Evolutionary conservation across 2,797 vertebrate genomes (phyloP).

Genomic region (Anniella stebbinsi): DNA sequence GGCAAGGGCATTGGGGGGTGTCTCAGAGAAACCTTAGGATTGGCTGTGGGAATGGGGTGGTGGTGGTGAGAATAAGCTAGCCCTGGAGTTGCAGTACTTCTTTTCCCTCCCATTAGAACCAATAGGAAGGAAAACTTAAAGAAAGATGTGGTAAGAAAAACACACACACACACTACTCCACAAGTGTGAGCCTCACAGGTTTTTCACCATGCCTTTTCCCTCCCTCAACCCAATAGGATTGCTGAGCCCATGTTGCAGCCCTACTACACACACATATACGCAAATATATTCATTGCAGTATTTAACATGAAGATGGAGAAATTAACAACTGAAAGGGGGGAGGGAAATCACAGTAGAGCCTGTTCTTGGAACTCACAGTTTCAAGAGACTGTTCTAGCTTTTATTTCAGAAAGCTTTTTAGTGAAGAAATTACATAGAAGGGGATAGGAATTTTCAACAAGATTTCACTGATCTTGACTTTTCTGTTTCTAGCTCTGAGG

Average conservation of each 20-base stretch:
- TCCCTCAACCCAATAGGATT: not conserved
- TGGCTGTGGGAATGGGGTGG: too few relatives aligned
- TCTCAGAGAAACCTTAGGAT: too few relatives aligned
- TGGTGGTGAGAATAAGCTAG: too few relatives aligned
- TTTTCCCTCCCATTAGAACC: too few relatives aligned
- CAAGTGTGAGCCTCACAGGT: not conserved
- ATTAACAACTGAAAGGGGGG: too few relatives aligned
- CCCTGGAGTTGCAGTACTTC: too few relatives aligned
- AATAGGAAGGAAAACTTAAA: too few relatives aligned
- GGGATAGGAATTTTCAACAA: not conserved
- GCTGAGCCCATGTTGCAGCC: not conserved
- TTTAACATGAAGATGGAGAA: not conserved
- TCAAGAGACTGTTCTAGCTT: not conserved
- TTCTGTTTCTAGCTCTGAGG: not conserved
- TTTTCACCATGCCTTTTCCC: not conserved
- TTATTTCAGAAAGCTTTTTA: not conserved
- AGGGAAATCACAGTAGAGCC: too few relatives aligned
- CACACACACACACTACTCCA: too few relatives aligned
- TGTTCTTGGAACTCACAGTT: not conserved
- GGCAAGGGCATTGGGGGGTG: too few relatives aligned
- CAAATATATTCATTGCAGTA: not conserved
- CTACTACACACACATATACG: not conserved
- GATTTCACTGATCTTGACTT: not conserved
- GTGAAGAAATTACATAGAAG: too few relatives aligned
- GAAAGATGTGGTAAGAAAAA: too few relatives aligned